Percentiles rank a stretch among this genome's conserved stretches.
Conservation (phyloP, 1,140 invertebrate species). For the Calephelis virginiensis region DNA sequence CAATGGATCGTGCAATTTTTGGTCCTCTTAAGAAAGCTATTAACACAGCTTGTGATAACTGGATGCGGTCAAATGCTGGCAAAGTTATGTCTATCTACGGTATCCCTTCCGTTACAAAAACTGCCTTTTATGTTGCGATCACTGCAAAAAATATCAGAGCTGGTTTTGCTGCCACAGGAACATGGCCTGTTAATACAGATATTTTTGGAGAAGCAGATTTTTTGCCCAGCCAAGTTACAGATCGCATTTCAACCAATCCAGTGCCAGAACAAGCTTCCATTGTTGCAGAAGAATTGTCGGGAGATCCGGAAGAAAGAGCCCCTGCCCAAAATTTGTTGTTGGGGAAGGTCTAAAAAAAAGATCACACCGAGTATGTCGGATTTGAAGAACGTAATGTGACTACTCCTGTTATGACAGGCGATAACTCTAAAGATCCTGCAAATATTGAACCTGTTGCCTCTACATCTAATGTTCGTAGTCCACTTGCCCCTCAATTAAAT, state of each 20-base stretch:
- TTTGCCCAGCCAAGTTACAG: conserved; percentile 12
- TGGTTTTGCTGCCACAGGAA: neutral
- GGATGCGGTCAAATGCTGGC: conserved; percentile 31
- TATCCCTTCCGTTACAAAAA: conserved; percentile 27
- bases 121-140: neutral
- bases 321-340: neutral
- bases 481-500: conserved; percentile 7
- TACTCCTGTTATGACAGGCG: neutral
- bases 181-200: conserved; percentile 16
- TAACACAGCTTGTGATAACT: conserved; percentile 19
- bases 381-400: conserved; percentile 3
- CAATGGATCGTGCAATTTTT: conserved; percentile 26
- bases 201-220: conserved; percentile 17
- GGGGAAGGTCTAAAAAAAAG: conserved; percentile 1
- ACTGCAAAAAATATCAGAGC: neutral
- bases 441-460: conserved; percentile 11
- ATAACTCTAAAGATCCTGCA: conserved; percentile 2
- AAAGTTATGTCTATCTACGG: conserved; percentile 31
- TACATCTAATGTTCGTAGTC: neutral
- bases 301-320: neutral
- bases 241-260: conserved; percentile 10
- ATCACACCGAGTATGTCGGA: neutral
- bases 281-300: neutral
- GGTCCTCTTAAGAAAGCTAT: conserved; percentile 24
- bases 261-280: conserved; percentile 7